These are phyloP conservation scores for Gonocerus acuteangulatus DNA, from an alignment of 2,888 invertebrate species.

Conservation along the genomic window DNA sequence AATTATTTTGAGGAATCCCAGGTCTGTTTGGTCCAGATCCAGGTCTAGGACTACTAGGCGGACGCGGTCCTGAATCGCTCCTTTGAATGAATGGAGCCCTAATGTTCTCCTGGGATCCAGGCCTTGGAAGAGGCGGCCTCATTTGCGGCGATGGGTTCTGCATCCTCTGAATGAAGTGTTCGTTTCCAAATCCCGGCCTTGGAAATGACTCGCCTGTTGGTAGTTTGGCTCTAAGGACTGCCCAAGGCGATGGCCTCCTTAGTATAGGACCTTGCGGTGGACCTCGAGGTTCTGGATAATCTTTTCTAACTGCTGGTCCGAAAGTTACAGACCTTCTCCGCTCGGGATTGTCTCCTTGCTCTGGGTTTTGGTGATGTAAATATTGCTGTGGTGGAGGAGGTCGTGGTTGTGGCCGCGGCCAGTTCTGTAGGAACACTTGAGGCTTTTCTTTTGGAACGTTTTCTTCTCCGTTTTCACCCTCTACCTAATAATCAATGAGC, in stretches of 20 bases:
- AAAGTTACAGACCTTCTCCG: conserved; percentile 20
- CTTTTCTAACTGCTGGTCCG: conserved; percentile 3
- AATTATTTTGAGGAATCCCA: neutral
- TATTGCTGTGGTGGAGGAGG: neutral
- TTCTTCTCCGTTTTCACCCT: conserved; percentile 16
- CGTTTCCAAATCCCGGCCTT: conserved; percentile 31
- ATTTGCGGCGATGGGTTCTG: conserved; percentile 35
- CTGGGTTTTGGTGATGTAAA: neutral
- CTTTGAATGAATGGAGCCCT: conserved; percentile 27
- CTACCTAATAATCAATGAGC: conserved; percentile 12
- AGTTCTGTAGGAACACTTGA: conserved; percentile 12
- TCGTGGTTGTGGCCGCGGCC: conserved; percentile 15
- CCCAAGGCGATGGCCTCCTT: conserved; percentile 36
- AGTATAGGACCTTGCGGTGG: conserved; percentile 26
- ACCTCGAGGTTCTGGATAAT: conserved; percentile 21
- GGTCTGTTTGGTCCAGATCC: neutral
- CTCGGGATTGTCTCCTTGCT: conserved; percentile 8
- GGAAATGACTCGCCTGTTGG: conserved; percentile 29
- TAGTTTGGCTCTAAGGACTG: conserved; percentile 39
- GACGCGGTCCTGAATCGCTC: conserved; percentile 20
- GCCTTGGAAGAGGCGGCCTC: conserved; percentile 11
- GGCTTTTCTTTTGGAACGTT: neutral
- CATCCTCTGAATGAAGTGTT: conserved; percentile 35
- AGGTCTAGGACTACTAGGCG: conserved; percentile 11
- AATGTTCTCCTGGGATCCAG: conserved; percentile 12